Evolutionary conservation across 2,797 vertebrate species (phyloP).

Genomic region (Streptopelia turtur): DNA sequence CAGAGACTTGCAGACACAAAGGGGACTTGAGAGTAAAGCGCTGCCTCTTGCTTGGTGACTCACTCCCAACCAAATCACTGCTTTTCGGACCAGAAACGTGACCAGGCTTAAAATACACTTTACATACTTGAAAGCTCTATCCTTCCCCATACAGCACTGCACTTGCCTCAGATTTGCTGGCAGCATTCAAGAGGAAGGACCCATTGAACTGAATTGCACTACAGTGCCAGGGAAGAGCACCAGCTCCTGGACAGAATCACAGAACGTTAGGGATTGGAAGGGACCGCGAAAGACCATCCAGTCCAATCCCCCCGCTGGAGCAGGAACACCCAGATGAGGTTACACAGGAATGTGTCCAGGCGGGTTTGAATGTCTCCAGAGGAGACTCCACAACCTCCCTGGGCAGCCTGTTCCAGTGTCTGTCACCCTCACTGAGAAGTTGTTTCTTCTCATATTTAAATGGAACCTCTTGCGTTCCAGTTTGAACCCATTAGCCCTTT

Average conservation of each 20-base stretch:
- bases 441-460: no score
- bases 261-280: no score
- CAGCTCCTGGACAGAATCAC: not conserved
- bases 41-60: not conserved
- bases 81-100: not conserved
- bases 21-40: not conserved
- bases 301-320: no score
- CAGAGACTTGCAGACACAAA: not conserved
- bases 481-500: no score
- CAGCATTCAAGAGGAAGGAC: not conserved
- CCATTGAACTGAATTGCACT: rapidly evolving
- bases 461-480: no score
- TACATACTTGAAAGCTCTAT: rapidly evolving
- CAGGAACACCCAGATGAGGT: no score
- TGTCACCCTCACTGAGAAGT: no score
- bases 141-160: not conserved
- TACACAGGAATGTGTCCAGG: no score
- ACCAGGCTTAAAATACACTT: not conserved
- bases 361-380: no score
- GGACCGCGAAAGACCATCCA: no score
- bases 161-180: rapidly evolving
- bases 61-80: not conserved
- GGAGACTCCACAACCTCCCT: no score
- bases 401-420: no score
- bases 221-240: not conserved